These are phyloP conservation scores for Dryomyza anilis DNA, from an alignment of 2,888 invertebrate species.

Conservation along the genomic window DNA sequence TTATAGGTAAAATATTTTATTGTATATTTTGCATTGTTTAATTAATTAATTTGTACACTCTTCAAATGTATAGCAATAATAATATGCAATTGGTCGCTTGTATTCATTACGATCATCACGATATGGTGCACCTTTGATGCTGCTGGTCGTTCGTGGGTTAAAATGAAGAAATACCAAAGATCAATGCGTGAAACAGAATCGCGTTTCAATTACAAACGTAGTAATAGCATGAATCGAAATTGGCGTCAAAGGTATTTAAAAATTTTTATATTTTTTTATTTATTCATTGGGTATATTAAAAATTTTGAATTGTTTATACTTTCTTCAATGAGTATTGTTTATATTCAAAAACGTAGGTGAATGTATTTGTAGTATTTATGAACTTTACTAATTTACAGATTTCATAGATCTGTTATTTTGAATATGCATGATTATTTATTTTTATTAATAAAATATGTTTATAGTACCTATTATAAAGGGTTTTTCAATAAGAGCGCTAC, in stretches of 20 bases:
- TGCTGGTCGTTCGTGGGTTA: slow-evolving; percentile 88
- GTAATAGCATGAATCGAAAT: slow-evolving; percentile 77
- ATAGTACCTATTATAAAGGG: too few species aligned
- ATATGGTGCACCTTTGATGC: slow-evolving; percentile 87
- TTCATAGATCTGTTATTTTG: too few species aligned
- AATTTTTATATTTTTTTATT: too few species aligned
- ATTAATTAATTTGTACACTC: background rate
- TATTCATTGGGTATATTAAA: too few species aligned
- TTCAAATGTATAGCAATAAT: slow-evolving; percentile 68
- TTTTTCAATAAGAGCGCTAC: too few species aligned
- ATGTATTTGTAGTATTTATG: too few species aligned
- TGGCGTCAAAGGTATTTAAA: slow-evolving; percentile 83
- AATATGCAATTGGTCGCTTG: slow-evolving; percentile 77
- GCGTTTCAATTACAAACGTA: slow-evolving; percentile 76
- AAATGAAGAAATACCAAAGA: slow-evolving; percentile 85
- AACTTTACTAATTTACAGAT: too few species aligned
- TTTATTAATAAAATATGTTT: too few species aligned
- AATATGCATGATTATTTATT: too few species aligned
- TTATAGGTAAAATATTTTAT: slow-evolving; percentile 68
- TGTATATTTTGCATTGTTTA: background rate
- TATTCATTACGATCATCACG: slow-evolving; percentile 74
- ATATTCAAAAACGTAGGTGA: too few species aligned
- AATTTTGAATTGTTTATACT: too few species aligned
- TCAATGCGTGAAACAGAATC: slow-evolving; percentile 79
- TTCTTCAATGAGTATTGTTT: too few species aligned